phyloP scores from a whole-genome alignment of 2,113 vertebrate species.

The Syngnathus floridae region DNA sequence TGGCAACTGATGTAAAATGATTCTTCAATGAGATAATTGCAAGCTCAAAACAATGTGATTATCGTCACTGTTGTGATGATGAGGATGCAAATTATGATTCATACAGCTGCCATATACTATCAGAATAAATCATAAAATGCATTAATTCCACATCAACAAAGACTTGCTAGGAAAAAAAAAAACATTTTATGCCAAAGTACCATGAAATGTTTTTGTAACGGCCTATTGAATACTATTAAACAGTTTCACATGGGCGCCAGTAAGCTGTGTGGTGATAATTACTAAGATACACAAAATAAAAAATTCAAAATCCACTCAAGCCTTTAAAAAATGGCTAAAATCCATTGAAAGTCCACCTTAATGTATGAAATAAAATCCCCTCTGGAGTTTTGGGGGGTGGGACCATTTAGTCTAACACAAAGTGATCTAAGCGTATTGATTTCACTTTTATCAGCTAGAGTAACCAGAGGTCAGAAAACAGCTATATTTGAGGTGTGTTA shows the following conservation, averaged over 20 bases:
- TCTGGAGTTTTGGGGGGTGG: not conserved
- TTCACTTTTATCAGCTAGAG: conserved; percentile 1
- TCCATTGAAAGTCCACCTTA: not conserved
- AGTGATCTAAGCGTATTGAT: conserved; percentile 1
- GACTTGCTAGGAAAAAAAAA: not conserved
- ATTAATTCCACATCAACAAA: not conserved
- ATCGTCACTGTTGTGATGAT: not conserved
- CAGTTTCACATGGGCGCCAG: not conserved
- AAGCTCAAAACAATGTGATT: not conserved
- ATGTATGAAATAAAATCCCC: conserved; percentile 5
- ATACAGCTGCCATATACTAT: not conserved
- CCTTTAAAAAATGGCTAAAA: not conserved
- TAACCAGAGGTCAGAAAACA: not conserved
- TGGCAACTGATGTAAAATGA: not conserved
- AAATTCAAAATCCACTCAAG: not conserved
- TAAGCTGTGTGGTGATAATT: not conserved
- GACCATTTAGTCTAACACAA: not conserved
- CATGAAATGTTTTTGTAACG: no score
- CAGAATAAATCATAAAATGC: not conserved
- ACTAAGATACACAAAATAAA: not conserved
- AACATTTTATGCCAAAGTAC: no score
- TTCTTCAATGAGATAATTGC: conserved; percentile 8
- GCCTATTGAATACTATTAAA: not conserved
- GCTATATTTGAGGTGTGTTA: conserved; percentile 1
- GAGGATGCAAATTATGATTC: not conserved